phyloP scores from a whole-genome alignment of 1,140 invertebrate genomes.

The Paraescarpia echinospica region DNA sequence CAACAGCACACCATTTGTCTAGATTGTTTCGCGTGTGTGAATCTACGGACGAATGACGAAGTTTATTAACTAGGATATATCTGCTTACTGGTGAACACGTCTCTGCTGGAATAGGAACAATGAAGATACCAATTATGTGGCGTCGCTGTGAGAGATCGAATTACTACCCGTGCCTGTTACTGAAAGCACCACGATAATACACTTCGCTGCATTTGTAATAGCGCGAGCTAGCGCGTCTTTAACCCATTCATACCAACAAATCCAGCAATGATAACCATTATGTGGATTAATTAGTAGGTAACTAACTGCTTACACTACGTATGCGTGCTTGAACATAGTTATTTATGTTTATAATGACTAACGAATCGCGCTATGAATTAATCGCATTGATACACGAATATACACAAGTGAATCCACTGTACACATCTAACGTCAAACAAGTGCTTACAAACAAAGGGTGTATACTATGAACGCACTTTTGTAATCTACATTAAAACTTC shows the following conservation, averaged over 20 bases:
- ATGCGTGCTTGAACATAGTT: background rate
- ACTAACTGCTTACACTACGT: background rate
- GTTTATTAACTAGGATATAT: background rate
- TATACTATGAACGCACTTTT: background rate
- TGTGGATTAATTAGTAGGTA: background rate
- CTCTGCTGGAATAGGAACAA: background rate
- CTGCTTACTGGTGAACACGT: background rate
- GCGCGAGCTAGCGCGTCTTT: background rate
- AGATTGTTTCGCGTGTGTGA: background rate
- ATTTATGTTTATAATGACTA: background rate
- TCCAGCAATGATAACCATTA: background rate
- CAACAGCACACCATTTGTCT: background rate
- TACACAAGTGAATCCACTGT: background rate
- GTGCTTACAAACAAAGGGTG: background rate
- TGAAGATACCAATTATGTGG: background rate
- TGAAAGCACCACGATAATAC: background rate
- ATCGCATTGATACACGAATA: background rate
- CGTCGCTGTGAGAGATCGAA: background rate
- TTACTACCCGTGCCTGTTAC: background rate
- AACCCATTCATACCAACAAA: background rate
- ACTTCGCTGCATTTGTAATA: background rate
- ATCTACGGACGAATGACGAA: background rate
- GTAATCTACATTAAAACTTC: too few relatives aligned
- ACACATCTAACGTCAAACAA: background rate
- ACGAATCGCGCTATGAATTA: background rate